phyloP scores from a whole-genome alignment of 2,797 vertebrate species.

The Kryptopterus vitreolus region DNA sequence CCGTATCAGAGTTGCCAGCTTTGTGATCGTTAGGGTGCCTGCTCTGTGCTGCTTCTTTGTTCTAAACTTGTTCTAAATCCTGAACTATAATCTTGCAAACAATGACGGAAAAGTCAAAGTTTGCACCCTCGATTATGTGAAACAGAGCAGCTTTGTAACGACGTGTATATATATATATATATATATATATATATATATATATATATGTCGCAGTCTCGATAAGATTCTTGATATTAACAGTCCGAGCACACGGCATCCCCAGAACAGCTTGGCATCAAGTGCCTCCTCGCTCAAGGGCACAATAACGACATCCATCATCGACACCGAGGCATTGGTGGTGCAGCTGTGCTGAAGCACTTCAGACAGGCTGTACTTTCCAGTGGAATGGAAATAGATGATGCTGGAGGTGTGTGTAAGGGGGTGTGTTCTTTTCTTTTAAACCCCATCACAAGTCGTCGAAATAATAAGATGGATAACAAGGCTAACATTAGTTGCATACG shows the following conservation, averaged over 20 bases:
- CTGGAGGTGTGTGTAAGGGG: background rate
- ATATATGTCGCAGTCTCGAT: background rate
- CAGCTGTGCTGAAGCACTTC: background rate
- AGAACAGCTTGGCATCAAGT: constrained; percentile 6
- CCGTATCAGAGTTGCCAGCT: background rate
- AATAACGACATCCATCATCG: constrained; percentile 14
- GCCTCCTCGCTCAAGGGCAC: constrained; percentile 6
- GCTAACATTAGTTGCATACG: too few relatives aligned
- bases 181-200: too few relatives aligned
- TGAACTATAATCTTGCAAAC: too few relatives aligned
- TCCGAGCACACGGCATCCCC: background rate
- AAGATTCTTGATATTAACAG: constrained; percentile 8
- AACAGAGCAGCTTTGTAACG: background rate
- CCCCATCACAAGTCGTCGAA: background rate
- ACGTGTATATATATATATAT: too few relatives aligned
- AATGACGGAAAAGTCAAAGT: too few relatives aligned
- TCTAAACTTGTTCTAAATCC: too few relatives aligned
- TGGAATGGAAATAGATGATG: constrained; percentile 5
- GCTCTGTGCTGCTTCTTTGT: constrained; percentile 20
- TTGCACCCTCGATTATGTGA: too few relatives aligned
- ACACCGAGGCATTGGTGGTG: background rate
- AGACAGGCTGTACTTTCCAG: background rate
- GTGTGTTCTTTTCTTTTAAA: background rate
- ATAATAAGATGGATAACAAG: too few relatives aligned
- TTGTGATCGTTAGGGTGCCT: background rate